Conservation (phyloP, 2,113 vertebrate species). For the Poecilia latipinna region DNA sequence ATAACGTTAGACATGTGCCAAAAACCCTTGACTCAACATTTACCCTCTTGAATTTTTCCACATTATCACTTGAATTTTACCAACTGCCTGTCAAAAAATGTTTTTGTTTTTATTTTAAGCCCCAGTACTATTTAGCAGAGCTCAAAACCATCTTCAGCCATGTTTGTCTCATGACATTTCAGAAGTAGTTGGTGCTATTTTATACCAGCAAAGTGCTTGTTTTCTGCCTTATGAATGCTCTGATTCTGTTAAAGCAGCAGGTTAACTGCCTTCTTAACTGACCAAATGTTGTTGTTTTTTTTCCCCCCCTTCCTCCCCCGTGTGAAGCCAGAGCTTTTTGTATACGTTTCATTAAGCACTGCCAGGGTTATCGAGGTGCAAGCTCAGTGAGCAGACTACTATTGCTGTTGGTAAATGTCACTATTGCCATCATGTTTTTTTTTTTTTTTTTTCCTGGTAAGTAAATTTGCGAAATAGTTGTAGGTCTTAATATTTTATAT, state of each 20-base stretch:
- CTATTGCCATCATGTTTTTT: slow-evolving; percentile 21
- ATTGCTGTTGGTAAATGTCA: slow-evolving; percentile 25
- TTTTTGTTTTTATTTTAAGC: slow-evolving; percentile 6
- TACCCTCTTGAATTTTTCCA: slow-evolving; percentile 25
- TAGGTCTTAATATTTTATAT: slow-evolving; percentile 8
- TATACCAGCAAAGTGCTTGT: slow-evolving; percentile 66
- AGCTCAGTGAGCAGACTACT: slow-evolving; percentile 33
- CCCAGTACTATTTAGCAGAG: background rate
- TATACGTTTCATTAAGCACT: slow-evolving; percentile 45
- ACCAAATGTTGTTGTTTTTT: slow-evolving; percentile 45
- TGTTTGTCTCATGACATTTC: slow-evolving; percentile 39
- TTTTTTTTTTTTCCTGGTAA: background rate
- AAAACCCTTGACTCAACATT: slow-evolving; percentile 37
- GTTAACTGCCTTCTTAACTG: slow-evolving; percentile 66
- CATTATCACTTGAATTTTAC: slow-evolving; percentile 30
- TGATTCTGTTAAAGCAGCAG: slow-evolving; percentile 62
- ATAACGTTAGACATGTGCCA: slow-evolving; percentile 63
- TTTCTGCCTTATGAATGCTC: slow-evolving; percentile 60
- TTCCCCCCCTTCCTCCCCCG: no score
- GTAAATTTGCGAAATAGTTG: slow-evolving; percentile 4
- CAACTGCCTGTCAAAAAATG: slow-evolving; percentile 39
- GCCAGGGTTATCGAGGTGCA: slow-evolving; percentile 42
- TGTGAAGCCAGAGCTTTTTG: slow-evolving; percentile 21
- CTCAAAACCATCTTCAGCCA: slow-evolving; percentile 15
- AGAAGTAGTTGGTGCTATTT: slow-evolving; percentile 70